These are phyloP conservation scores for Rhogogaster chlorosoma DNA, from an alignment of 2,888 invertebrate species.

Conservation along the genomic window DNA sequence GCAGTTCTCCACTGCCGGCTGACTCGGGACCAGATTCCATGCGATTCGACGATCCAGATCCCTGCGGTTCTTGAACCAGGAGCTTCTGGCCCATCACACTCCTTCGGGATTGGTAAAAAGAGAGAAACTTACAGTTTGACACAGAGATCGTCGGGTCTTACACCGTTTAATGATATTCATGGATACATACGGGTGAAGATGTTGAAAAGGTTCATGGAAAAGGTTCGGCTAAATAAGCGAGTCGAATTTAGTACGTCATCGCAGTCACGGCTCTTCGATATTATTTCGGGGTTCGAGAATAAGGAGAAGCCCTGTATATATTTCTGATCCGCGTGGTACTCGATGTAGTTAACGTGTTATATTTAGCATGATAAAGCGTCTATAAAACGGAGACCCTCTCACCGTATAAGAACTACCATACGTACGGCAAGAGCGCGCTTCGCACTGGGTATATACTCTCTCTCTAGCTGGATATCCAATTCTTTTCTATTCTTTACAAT, in stretches of 20 bases:
- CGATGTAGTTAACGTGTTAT: conserved; percentile 85
- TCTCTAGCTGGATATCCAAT: conserved; percentile 48
- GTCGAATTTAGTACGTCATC: conserved; percentile 42
- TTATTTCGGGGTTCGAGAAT: conserved; percentile 80
- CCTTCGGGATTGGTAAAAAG: conserved; percentile 65
- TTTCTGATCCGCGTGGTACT: conserved; percentile 83
- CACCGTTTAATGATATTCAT: conserved; percentile 30
- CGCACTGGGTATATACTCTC: neutral
- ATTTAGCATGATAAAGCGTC: conserved; percentile 77
- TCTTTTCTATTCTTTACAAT: conserved; percentile 49
- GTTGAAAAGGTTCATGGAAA: conserved; percentile 17
- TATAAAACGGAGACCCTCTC: conserved; percentile 35
- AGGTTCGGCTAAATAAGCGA: conserved; percentile 30
- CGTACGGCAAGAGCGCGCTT: neutral
- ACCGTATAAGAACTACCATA: conserved; percentile 23
- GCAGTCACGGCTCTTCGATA: conserved; percentile 39
- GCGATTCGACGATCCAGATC: conserved; percentile 71
- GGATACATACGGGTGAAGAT: neutral
- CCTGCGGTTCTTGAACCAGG: conserved; percentile 75
- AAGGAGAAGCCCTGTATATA: conserved; percentile 74
- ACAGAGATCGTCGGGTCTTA: neutral
- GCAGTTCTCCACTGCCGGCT: conserved; percentile 78
- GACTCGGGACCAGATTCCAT: conserved; percentile 75
- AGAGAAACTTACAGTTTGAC: neutral
- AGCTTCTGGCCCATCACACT: conserved; percentile 77